phyloP scores from a whole-genome alignment of 2,888 invertebrate genomes.

The Hypselothyrea guttata region DNA sequence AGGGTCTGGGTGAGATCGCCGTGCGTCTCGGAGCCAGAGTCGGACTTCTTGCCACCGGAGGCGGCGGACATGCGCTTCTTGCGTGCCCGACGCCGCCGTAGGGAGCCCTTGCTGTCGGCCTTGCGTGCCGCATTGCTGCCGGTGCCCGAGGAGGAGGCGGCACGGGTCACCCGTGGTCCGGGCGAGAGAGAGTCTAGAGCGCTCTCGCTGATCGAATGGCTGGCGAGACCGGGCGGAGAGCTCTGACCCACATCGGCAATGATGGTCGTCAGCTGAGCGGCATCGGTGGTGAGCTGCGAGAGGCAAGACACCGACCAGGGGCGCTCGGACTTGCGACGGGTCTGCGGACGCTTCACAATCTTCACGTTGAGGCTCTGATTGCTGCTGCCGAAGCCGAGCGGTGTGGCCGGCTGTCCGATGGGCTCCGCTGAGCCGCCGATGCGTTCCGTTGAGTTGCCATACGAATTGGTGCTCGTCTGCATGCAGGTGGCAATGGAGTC shows the following conservation, averaged over 20 bases:
- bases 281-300: slow-evolving; percentile 86
- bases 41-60: slow-evolving; percentile 81
- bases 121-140: slow-evolving; percentile 70
- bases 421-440: slow-evolving; percentile 86
- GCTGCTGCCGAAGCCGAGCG: slow-evolving; percentile 66
- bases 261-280: slow-evolving; percentile 78
- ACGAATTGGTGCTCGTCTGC: slow-evolving; percentile 82
- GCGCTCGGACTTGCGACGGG: slow-evolving; percentile 83
- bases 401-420: slow-evolving; percentile 66
- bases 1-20: slow-evolving; percentile 81
- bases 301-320: slow-evolving; percentile 96
- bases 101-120: slow-evolving; percentile 81
- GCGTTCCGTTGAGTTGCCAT: slow-evolving; percentile 83
- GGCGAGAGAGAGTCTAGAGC: slow-evolving; percentile 89
- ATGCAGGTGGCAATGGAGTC: slow-evolving; percentile 88
- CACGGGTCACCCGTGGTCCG: slow-evolving; percentile 73
- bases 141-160: slow-evolving; percentile 68
- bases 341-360: slow-evolving; percentile 84
- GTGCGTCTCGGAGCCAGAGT: slow-evolving; percentile 84
- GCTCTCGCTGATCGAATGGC: slow-evolving; percentile 94
- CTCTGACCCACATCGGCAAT: slow-evolving; percentile 78
- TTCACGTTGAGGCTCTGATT: slow-evolving; percentile 83
- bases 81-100: slow-evolving; percentile 80
- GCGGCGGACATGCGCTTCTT: slow-evolving; percentile 78
- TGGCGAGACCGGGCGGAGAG: slow-evolving; percentile 83